A percentile compares a stretch with the other conserved stretches of the same genome.
phyloP scores from a whole-genome alignment of 2,113 vertebrate genomes.

The Tonatia bakeri region DNA sequence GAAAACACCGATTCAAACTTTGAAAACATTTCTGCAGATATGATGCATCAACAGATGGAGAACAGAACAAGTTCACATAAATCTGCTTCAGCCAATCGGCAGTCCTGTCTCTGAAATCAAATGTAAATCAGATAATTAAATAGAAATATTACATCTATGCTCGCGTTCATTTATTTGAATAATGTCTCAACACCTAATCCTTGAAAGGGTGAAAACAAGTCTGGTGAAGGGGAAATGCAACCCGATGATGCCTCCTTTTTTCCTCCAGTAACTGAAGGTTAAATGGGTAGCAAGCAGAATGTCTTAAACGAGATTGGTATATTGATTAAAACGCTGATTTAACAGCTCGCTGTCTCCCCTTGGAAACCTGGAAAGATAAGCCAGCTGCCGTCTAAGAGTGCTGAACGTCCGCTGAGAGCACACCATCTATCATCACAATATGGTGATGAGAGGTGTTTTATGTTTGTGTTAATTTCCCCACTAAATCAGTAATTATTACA shows the following conservation, averaged over 20 bases:
- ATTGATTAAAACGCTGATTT: conserved; percentile 99
- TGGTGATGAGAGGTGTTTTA: conserved; percentile 99
- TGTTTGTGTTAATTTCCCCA: conserved; percentile 99
- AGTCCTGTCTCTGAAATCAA: conserved; percentile 1
- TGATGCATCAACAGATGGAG: background rate
- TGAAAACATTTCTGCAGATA: background rate
- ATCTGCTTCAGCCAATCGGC: background rate
- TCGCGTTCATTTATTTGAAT: conserved; percentile 24
- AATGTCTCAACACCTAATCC: conserved; percentile 67
- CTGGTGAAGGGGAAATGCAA: conserved; percentile 7
- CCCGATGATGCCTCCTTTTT: conserved; percentile 60
- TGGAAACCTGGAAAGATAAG: conserved; percentile 93
- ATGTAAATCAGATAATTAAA: conserved; percentile 32
- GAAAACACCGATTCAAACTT: background rate
- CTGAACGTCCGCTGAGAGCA: conserved; percentile 89
- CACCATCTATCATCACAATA: conserved; percentile 99
- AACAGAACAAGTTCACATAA: background rate
- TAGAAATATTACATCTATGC: background rate
- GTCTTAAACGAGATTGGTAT: conserved; percentile 96
- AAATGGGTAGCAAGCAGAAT: conserved; percentile 85
- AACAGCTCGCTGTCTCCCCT: conserved; percentile 88
- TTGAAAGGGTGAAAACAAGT: conserved; percentile 51
- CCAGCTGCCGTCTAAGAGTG: conserved; percentile 97
- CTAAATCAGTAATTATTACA: conserved; percentile 99
- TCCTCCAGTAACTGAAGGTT: conserved; percentile 85